A percentile compares a stretch with the other conserved stretches of the same genome.
Evolutionary conservation across 2,797 vertebrate species (phyloP).

Genomic region (Babyrousa celebensis): DNA sequence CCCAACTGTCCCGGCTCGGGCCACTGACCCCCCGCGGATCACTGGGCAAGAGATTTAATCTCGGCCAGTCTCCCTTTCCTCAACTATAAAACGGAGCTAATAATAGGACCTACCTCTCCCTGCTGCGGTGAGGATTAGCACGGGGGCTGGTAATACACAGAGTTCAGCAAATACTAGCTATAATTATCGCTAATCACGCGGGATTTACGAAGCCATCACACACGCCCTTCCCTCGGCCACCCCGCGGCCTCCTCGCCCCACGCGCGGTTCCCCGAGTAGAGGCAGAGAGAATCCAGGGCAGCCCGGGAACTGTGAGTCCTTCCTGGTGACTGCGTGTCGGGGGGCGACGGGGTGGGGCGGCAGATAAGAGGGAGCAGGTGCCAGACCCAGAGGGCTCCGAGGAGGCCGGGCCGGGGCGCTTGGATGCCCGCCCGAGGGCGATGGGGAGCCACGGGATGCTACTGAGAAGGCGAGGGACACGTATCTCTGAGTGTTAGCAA

Average conservation of each 20-base stretch:
- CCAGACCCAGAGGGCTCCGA: neutral
- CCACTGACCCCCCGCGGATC: neutral
- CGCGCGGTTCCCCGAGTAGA: neutral
- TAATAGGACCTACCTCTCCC: conserved; percentile 52
- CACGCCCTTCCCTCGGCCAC: neutral
- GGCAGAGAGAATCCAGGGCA: neutral
- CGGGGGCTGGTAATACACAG: conserved; percentile 3
- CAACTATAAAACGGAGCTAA: conserved; percentile 46
- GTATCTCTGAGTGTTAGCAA: neutral
- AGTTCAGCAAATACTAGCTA: conserved; percentile 52
- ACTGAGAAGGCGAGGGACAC: neutral
- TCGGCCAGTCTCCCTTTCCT: neutral
- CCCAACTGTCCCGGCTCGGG: neutral
- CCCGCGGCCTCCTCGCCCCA: neutral
- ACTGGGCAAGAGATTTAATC: neutral
- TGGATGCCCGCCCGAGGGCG: neutral
- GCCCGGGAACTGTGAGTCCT: neutral
- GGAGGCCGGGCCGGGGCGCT: neutral
- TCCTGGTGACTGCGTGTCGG: neutral
- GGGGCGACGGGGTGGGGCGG: neutral
- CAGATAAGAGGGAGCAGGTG: neutral
- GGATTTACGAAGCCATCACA: conserved; percentile 60
- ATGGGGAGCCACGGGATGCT: neutral
- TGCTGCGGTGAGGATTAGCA: conserved; percentile 60
- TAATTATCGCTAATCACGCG: conserved; percentile 29